Evolutionary conservation across 2,113 vertebrate genomes (phyloP), one percentile per base, ranked within the genome.

Genomic region (Scytalopus superciliaris): DNA sequence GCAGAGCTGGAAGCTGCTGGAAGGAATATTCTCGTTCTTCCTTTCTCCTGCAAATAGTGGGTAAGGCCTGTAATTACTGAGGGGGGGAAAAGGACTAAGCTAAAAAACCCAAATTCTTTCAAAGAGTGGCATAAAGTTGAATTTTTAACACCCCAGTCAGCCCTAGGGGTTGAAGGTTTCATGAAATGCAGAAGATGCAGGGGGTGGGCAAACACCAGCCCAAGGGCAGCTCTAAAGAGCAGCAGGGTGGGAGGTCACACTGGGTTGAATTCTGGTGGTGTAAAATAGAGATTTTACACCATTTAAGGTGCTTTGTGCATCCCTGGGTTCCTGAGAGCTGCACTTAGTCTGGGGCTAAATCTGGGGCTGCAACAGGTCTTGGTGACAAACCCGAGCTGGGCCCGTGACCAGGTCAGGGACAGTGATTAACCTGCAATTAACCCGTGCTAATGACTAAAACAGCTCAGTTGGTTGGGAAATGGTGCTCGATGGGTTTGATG

Each of bases 61-160:
- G 30, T 50, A 24, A 76, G 74, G 45, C 19, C 28, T 77, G 3
- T 21, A 49, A 56, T n/a, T 69, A 33, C 18, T 42, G 28, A 19
- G 9, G 12, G 4, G 23, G 4, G 11, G 2, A 0, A 4, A 52
- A 35, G 2, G 8, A 28, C 18, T 31, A 64, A 45, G 19, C 2
- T 2, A 39, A 30, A 7, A 66, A 73, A 70, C 19, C 7, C 4
- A 25, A 40, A 72, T 4, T 15, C 40, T 69, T 55, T 24, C 21
- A 64, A 59, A 63, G 30, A 31, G 4, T 35, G 52, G 12, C 6
- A 4, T 25, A 4, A 73, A 76, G 14, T 3, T 39, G 49, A 35
- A 2, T 3, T 81, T 72, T 56, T 13, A 35, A 0, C 62, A 40
- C 28, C 19, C n/a, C 1, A 21, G n/a, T 24, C 52, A 55, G 10